These are phyloP conservation scores for Siniperca undulata DNA, from an alignment of 2,797 vertebrate species.

Conservation along the genomic window DNA sequence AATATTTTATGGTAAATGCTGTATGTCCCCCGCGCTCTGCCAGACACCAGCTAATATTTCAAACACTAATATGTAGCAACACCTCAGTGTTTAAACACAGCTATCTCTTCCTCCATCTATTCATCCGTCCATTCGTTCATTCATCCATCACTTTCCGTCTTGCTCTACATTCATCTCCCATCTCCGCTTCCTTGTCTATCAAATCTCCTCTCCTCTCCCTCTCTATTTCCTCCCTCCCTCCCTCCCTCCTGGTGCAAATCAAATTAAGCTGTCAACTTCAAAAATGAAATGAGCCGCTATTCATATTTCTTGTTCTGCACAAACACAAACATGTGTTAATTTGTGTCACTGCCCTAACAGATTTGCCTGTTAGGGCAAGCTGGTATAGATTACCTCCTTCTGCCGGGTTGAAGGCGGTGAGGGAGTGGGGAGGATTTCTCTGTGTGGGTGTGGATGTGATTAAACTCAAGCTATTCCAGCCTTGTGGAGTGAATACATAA, in stretches of 20 bases:
- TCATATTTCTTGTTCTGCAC: slow-evolving; percentile 74
- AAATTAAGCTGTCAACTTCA: slow-evolving; percentile 72
- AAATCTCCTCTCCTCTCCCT: slow-evolving; percentile 13
- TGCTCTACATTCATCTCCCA: background rate
- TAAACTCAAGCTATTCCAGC: slow-evolving; percentile 56
- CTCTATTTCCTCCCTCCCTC: background rate
- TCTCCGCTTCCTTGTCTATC: slow-evolving; percentile 29
- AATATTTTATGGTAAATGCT: slow-evolving; percentile 50
- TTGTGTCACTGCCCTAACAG: slow-evolving; percentile 71
- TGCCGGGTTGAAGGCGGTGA: slow-evolving; percentile 42
- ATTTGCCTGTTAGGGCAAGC: slow-evolving; percentile 66
- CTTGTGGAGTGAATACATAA: slow-evolving; percentile 58
- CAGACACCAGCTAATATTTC: slow-evolving; percentile 35
- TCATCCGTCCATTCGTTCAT: background rate
- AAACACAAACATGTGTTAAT: slow-evolving; percentile 80
- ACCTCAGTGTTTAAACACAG: slow-evolving; percentile 25
- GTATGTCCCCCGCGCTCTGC: background rate
- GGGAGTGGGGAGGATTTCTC: slow-evolving; percentile 45
- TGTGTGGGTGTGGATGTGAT: slow-evolving; percentile 65
- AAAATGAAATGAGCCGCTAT: slow-evolving; percentile 67
- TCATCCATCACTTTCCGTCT: slow-evolving; percentile 30
- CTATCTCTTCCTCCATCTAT: slow-evolving; percentile 13
- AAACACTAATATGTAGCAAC: slow-evolving; percentile 28
- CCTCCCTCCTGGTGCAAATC: slow-evolving; percentile 48
- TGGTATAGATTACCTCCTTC: slow-evolving; percentile 70